Evolutionary conservation across 2,113 vertebrate genomes (phyloP).

Genomic region (Phalacrocorax brasilianus): DNA sequence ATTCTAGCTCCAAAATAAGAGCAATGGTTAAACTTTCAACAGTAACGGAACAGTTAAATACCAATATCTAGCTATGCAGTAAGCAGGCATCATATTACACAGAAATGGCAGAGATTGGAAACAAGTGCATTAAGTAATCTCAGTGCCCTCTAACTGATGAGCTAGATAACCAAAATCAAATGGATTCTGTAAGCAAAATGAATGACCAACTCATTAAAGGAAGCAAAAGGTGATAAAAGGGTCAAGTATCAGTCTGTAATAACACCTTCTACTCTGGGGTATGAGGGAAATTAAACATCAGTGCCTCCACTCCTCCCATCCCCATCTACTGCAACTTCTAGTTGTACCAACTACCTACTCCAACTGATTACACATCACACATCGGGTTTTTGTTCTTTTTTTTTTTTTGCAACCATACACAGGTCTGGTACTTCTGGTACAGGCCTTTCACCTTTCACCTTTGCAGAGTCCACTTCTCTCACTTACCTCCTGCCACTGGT

Average conservation of each 20-base stretch:
- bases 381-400: not conserved
- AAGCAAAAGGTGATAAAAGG: not conserved
- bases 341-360: not conserved
- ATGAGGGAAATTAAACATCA: not conserved
- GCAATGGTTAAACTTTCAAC: not conserved
- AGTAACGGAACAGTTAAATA: not conserved
- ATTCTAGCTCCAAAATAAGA: not conserved
- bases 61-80: not conserved
- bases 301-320: not conserved
- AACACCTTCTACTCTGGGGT: not conserved
- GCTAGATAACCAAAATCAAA: conserved; percentile 42
- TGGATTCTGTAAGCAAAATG: not conserved
- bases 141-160: not conserved
- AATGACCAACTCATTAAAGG: conserved; percentile 6
- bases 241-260: not conserved
- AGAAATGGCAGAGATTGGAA: not conserved
- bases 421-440: not conserved
- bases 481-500: not conserved
- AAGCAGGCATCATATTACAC: not conserved
- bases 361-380: not conserved
- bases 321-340: not conserved
- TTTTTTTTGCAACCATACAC: not conserved
- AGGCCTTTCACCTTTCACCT: not conserved
- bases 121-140: conserved; percentile 1
- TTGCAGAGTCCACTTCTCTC: not conserved